A percentile compares a stretch with the other conserved stretches of the same genome.
These are phyloP conservation scores for Lonchura striata DNA, from an alignment of 2,113 vertebrate genomes.

Conservation along the genomic window DNA sequence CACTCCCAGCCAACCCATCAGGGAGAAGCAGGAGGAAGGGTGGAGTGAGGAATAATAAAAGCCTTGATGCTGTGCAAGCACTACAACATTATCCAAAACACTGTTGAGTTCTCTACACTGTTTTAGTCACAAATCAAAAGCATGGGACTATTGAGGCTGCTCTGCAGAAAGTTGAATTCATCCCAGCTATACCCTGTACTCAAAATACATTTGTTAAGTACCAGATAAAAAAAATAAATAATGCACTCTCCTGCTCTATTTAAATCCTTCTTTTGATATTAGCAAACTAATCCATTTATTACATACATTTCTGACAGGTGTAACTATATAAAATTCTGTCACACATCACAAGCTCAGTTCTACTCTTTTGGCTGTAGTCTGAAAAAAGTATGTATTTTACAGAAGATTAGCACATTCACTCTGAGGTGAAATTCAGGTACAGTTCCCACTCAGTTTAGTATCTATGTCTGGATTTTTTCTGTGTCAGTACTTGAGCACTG, in stretches of 20 bases:
- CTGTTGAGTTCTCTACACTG: background rate
- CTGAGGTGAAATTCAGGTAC: background rate
- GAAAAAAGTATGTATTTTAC: background rate
- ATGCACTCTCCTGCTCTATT: background rate
- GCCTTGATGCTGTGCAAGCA: background rate
- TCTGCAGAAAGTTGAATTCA: background rate
- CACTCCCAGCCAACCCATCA: fast-evolving
- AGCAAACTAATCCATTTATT: background rate
- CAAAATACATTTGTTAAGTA: background rate
- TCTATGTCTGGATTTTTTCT: background rate
- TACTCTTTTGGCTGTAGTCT: background rate
- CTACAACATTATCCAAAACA: background rate
- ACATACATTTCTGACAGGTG: background rate
- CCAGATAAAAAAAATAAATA: background rate
- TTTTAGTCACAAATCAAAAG: background rate
- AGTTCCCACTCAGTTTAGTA: background rate
- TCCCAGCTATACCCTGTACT: background rate
- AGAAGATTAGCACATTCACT: background rate
- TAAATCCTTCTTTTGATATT: background rate
- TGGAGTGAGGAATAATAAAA: background rate
- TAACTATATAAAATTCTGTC: background rate
- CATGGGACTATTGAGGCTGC: background rate
- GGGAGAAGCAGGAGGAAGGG: fast-evolving
- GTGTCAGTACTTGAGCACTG: background rate
- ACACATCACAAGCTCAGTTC: background rate